Percentiles rank a stretch among this genome's conserved stretches.
phyloP scores from a whole-genome alignment of 1,140 invertebrate species.

The Drosophila ambigua region DNA sequence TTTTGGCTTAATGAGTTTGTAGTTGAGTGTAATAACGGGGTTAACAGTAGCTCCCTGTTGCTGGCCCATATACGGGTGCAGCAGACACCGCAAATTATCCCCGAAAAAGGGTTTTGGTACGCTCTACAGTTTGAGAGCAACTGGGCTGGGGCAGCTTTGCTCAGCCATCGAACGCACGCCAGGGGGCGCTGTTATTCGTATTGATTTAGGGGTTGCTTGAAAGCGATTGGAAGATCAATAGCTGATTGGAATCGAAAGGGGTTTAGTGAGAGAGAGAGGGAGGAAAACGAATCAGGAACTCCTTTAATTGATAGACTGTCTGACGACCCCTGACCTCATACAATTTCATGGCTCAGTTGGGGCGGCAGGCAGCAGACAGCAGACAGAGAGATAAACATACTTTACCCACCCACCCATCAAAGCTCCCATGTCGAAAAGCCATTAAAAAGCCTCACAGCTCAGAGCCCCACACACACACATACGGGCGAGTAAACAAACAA shows the following conservation, averaged over 20 bases:
- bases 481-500: constrained; percentile 56
- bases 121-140: constrained; percentile 49
- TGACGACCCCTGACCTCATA: constrained; percentile 41
- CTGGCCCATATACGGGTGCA: constrained; percentile 44
- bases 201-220: constrained; percentile 73
- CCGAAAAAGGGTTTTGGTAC: constrained; percentile 3
- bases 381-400: constrained; percentile 27
- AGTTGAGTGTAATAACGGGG: constrained; percentile 70
- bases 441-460: constrained; percentile 37
- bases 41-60: not conserved
- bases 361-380: constrained; percentile 7
- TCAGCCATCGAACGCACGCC: constrained; percentile 30
- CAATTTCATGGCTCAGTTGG: constrained; percentile 46
- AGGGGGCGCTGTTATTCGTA: constrained; percentile 52
- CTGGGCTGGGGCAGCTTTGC: not conserved
- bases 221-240: constrained; percentile 74
- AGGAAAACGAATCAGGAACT: not conserved
- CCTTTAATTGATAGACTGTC: too few relatives aligned
- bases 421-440: constrained; percentile 56
- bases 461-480: constrained; percentile 1
- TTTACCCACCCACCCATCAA: constrained; percentile 10
- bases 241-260: constrained; percentile 45
- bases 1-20: constrained; percentile 77
- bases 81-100: constrained; percentile 46
- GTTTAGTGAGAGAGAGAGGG: constrained; percentile 1